Evolutionary conservation across 2,113 vertebrate genomes (phyloP).

Genomic region (Noctilio leporinus): DNA sequence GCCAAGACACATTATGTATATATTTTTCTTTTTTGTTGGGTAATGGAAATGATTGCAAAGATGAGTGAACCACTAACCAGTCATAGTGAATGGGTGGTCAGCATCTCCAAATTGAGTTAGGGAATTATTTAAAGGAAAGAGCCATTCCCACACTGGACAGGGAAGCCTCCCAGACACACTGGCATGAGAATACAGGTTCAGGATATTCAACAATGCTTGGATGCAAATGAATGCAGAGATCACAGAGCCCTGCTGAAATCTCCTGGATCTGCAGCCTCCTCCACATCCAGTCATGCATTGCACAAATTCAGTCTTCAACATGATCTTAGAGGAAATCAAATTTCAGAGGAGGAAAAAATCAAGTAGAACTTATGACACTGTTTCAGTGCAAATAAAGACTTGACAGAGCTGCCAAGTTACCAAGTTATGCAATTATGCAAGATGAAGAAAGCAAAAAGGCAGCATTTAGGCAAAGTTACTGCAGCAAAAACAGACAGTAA

Average conservation of each 20-base stretch:
- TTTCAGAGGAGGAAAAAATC: background rate
- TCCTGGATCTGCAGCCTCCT: background rate
- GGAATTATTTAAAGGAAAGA: background rate
- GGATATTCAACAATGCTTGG: background rate
- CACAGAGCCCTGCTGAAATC: background rate
- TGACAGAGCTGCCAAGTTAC: background rate
- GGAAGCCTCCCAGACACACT: no score
- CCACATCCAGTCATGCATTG: fast-evolving
- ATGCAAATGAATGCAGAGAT: background rate
- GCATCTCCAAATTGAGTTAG: background rate
- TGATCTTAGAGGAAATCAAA: background rate
- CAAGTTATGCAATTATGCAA: background rate
- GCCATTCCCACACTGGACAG: background rate
- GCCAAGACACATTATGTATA: background rate
- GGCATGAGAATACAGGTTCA: background rate
- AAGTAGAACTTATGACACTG: background rate
- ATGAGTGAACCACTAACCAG: background rate
- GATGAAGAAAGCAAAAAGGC: background rate
- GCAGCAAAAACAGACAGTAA: background rate
- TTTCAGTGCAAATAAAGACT: background rate
- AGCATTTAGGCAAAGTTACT: background rate
- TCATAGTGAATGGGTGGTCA: background rate
- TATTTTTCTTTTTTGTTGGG: background rate
- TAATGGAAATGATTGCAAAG: background rate
- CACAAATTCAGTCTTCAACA: background rate